Evolutionary conservation across 2,888 invertebrate species (phyloP).

Genomic region (Panopea generosa): DNA sequence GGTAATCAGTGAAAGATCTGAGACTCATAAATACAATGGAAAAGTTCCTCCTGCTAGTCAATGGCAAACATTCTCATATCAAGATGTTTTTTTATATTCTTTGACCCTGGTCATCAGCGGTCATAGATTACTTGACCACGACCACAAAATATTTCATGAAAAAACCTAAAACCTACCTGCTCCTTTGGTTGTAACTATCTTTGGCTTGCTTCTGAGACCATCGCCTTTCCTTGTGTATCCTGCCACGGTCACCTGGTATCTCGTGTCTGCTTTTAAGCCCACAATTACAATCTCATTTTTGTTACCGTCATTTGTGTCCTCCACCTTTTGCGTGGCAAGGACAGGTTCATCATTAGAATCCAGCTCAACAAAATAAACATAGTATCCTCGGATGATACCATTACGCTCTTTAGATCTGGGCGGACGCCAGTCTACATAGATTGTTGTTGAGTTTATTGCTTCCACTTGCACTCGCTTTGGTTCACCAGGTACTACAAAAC

Average conservation of each 20-base stretch:
- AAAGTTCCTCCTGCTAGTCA: too few species aligned
- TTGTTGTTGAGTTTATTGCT: slow-evolving; percentile 97
- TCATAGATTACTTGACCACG: too few species aligned
- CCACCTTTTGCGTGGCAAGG: slow-evolving; percentile 86
- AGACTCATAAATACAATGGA: too few species aligned
- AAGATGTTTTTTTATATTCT: too few species aligned
- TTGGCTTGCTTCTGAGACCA: slow-evolving; percentile 95
- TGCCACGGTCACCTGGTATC: slow-evolving; percentile 94
- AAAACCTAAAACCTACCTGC: slow-evolving; percentile 72
- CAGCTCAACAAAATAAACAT: slow-evolving; percentile 87
- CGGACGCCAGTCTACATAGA: slow-evolving; percentile 97
- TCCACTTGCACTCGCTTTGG: slow-evolving; percentile 96
- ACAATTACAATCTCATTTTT: slow-evolving; percentile 92
- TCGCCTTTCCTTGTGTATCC: slow-evolving; percentile 98
- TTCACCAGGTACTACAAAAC: slow-evolving; percentile 96
- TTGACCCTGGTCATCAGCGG: too few species aligned
- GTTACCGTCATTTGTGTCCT: slow-evolving; percentile 93
- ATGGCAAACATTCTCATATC: too few species aligned
- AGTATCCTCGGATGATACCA: slow-evolving; percentile 98
- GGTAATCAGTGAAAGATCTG: too few species aligned
- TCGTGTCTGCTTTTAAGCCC: slow-evolving; percentile 97
- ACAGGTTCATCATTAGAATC: slow-evolving; percentile 72
- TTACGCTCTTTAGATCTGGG: slow-evolving; percentile 96
- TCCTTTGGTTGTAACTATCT: slow-evolving; percentile 91
- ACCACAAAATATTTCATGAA: too few species aligned